phyloP scores from a whole-genome alignment of 2,888 invertebrate species.

The Eupsilia transversa region DNA sequence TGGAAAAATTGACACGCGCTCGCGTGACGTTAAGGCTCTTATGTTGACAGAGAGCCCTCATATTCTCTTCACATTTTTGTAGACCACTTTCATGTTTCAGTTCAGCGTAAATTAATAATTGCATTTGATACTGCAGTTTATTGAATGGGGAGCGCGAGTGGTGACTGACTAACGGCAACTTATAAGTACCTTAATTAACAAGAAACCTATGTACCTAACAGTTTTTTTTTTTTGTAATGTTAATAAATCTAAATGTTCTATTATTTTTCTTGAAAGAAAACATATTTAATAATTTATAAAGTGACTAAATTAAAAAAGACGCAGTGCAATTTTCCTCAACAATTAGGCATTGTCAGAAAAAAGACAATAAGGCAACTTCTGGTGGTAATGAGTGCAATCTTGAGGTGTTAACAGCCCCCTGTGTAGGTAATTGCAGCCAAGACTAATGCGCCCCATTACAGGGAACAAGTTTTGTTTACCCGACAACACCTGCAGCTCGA shows the following conservation, averaged over 20 bases:
- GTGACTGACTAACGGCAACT: neutral
- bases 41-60: slow-evolving; percentile 73
- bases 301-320: slow-evolving; percentile 21
- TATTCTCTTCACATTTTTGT: slow-evolving; percentile 67
- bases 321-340: slow-evolving; percentile 24
- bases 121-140: slow-evolving; percentile 44
- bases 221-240: neutral
- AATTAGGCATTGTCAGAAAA: slow-evolving; percentile 51
- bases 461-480: slow-evolving; percentile 62
- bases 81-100: slow-evolving; percentile 58
- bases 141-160: neutral
- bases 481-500: slow-evolving; percentile 59
- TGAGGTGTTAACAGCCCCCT: slow-evolving; percentile 49
- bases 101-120: slow-evolving; percentile 63
- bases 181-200: too few species aligned
- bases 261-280: neutral
- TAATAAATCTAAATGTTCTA: neutral
- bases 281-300: neutral
- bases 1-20: slow-evolving; percentile 52
- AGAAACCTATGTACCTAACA: neutral
- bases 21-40: slow-evolving; percentile 61
- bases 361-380: slow-evolving; percentile 43
- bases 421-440: slow-evolving; percentile 70
- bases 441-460: slow-evolving; percentile 69
- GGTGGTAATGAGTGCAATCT: slow-evolving; percentile 67